Conservation (phyloP, 2,797 vertebrate genomes). For the Acanthopagrus latus region DNA sequence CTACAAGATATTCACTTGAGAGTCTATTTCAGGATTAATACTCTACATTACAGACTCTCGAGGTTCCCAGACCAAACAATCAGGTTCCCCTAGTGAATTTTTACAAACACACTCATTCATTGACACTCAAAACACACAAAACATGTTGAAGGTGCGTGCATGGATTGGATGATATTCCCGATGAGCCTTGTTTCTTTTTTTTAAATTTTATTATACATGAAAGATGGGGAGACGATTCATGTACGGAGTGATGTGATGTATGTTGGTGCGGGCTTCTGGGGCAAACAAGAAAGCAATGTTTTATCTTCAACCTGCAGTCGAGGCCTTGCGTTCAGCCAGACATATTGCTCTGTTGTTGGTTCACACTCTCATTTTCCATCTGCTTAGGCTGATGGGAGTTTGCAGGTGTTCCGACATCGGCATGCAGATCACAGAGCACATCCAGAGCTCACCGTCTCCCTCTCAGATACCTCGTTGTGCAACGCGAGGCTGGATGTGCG, state of each 20-base stretch:
- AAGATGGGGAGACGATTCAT: conserved; percentile 3
- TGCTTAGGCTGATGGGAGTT: background rate
- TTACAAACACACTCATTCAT: background rate
- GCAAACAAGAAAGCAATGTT: background rate
- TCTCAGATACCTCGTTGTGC: conserved; percentile 2
- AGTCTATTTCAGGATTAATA: conserved; percentile 44
- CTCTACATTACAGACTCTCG: conserved; percentile 1
- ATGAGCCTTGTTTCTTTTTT: background rate
- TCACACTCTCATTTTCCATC: conserved; percentile 12
- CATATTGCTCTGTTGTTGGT: background rate
- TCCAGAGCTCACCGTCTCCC: conserved; percentile 9
- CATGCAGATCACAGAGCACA: conserved; percentile 25
- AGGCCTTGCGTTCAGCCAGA: background rate
- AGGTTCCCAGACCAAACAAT: conserved; percentile 16
- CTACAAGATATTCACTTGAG: conserved; percentile 8
- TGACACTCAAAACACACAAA: background rate
- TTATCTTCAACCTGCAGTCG: conserved; percentile 9
- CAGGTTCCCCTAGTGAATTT: background rate
- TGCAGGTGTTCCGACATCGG: conserved; percentile 15
- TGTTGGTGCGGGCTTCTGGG: background rate
- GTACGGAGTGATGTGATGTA: background rate
- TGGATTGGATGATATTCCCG: background rate
- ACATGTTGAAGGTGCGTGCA: background rate
- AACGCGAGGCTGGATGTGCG: conserved; percentile 15
- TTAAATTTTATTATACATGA: conserved; percentile 19